phyloP scores from a whole-genome alignment of 2,888 invertebrate species.

The Eulithis testata region DNA sequence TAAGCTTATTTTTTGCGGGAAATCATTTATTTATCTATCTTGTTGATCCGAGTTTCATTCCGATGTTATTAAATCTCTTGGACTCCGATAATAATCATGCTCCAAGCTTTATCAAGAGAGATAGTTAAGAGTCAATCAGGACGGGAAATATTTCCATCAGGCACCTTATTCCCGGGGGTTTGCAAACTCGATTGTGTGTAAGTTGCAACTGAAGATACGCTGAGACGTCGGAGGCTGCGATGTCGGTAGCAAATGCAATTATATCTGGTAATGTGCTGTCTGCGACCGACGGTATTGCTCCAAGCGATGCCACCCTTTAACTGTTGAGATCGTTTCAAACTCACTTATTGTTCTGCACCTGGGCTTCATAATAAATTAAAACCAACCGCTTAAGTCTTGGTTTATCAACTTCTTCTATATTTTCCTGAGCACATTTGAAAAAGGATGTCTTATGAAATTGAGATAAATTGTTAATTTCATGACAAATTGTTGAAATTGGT shows the following conservation, averaged over 20 bases:
- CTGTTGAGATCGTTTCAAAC: slow-evolving; percentile 71
- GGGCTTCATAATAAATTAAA: slow-evolving; percentile 56
- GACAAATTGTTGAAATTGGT: slow-evolving; percentile 15
- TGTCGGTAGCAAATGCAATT: slow-evolving; percentile 82
- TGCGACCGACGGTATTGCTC: slow-evolving; percentile 66
- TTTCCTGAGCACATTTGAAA: slow-evolving; percentile 13
- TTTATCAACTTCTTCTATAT: slow-evolving; percentile 10
- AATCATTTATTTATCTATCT: slow-evolving; percentile 51
- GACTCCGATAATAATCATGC: slow-evolving; percentile 29
- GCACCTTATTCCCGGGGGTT: slow-evolving; percentile 77
- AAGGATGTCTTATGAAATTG: neutral
- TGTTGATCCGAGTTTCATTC: slow-evolving; percentile 65
- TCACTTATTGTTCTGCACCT: slow-evolving; percentile 69
- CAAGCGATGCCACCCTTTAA: slow-evolving; percentile 71
- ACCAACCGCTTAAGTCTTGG: slow-evolving; percentile 25
- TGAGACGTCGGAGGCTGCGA: slow-evolving; percentile 73
- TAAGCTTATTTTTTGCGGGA: slow-evolving; percentile 77
- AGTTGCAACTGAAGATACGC: slow-evolving; percentile 71
- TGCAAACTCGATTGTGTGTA: slow-evolving; percentile 81
- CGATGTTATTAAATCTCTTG: slow-evolving; percentile 46
- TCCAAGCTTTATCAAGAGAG: slow-evolving; percentile 33
- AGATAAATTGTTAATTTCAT: slow-evolving; percentile 2
- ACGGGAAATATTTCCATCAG: slow-evolving; percentile 75
- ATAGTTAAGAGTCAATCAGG: slow-evolving; percentile 63
- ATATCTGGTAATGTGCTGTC: slow-evolving; percentile 80